Evolutionary conservation across 2,797 vertebrate genomes (phyloP).

Genomic region (Enteromius paludinosus): DNA sequence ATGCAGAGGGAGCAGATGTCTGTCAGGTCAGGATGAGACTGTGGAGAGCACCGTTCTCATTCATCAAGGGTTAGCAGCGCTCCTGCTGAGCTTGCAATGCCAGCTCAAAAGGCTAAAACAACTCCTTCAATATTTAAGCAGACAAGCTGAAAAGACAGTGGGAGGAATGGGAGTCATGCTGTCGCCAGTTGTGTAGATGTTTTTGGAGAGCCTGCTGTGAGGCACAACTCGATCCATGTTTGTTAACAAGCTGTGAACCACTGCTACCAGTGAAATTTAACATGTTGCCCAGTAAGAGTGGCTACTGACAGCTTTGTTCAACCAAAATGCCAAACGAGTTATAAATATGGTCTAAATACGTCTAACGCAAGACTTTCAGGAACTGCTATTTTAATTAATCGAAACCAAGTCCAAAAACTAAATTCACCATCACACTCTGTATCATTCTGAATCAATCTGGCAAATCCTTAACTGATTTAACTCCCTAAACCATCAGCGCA

Average conservation of each 20-base stretch:
- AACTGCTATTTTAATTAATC: background rate
- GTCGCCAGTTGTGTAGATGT: slow-evolving; percentile 46
- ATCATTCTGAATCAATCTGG: background rate
- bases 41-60: slow-evolving; percentile 72
- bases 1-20: slow-evolving; percentile 13
- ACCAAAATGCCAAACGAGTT: slow-evolving; percentile 19
- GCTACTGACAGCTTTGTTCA: slow-evolving; percentile 41
- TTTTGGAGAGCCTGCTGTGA: slow-evolving; percentile 48
- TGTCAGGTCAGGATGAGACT: slow-evolving; percentile 54
- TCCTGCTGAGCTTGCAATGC: slow-evolving; percentile 62
- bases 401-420: background rate
- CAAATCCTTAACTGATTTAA: background rate
- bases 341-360: background rate
- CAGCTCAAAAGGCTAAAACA: slow-evolving; percentile 64
- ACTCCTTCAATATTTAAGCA: slow-evolving; percentile 66
- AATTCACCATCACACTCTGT: background rate
- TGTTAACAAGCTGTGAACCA: slow-evolving; percentile 60
- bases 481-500: background rate
- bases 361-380: background rate
- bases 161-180: slow-evolving; percentile 41
- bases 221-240: slow-evolving; percentile 53
- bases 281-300: slow-evolving; percentile 26
- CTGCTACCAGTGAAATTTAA: slow-evolving; percentile 40
- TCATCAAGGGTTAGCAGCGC: slow-evolving; percentile 70
- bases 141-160: slow-evolving; percentile 48